Evolutionary conservation across 92 coral and sea anemone species (phyloP).

Genomic region (Zoanthus solanderi): DNA sequence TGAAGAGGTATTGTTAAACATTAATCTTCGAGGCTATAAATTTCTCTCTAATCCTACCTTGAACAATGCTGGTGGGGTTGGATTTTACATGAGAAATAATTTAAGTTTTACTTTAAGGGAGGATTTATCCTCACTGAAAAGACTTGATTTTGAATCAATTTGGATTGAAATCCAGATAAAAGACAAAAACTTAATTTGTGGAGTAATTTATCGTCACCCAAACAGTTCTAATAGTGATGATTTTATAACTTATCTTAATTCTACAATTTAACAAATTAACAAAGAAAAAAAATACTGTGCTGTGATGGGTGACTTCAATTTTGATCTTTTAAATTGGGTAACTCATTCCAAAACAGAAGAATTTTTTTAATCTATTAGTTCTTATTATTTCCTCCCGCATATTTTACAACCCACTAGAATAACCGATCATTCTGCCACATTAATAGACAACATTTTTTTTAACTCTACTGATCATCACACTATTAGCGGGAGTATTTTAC

Average conservation of each 20-base stretch:
- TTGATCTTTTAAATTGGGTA: slow-evolving; percentile 2
- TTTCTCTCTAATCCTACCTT: neutral
- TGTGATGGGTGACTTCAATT: neutral
- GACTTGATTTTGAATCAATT: neutral
- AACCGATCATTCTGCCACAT: too few species aligned
- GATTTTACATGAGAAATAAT: neutral
- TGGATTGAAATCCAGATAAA: neutral
- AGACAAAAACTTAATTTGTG: slow-evolving; percentile 2
- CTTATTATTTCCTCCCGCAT: too few species aligned
- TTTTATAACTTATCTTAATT: neutral
- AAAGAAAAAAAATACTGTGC: neutral
- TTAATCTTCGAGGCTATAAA: neutral
- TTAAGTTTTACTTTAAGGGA: too few species aligned
- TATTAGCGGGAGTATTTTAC: too few species aligned
- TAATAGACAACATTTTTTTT: too few species aligned
- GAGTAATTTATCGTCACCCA: slow-evolving; percentile 13
- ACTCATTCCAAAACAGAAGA: slow-evolving; percentile 2
- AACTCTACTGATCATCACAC: too few species aligned
- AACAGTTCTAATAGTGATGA: neutral
- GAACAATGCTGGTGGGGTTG: neutral
- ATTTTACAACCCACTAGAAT: too few species aligned
- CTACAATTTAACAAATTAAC: neutral
- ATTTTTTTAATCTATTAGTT: neutral
- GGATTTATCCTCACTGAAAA: too few species aligned
- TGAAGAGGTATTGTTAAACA: neutral